These are phyloP conservation scores for Acanthosepion lycidas DNA, from an alignment of 2,888 invertebrate species.

Conservation along the genomic window DNA sequence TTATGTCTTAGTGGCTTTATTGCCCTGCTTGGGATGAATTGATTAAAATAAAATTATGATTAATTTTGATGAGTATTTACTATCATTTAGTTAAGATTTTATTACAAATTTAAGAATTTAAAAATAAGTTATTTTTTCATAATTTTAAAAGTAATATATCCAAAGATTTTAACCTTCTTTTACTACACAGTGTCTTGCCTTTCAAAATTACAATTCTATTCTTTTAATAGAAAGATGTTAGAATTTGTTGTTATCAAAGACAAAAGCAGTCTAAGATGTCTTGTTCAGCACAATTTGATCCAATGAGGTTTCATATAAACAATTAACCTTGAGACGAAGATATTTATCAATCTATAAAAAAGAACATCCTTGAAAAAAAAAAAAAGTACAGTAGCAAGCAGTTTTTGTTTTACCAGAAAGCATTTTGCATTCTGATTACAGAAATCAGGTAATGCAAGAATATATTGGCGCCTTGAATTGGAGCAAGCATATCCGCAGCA, in stretches of 20 bases:
- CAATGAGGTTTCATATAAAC: neutral
- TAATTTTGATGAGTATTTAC: too few relatives aligned
- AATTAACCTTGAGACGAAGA: neutral
- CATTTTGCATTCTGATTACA: constrained; percentile 49
- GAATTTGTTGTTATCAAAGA: neutral
- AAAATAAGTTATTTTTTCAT: too few relatives aligned
- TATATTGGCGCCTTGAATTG: constrained; percentile 74
- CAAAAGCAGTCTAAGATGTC: neutral
- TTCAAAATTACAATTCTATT: neutral
- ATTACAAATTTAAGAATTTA: too few relatives aligned
- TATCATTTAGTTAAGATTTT: too few relatives aligned
- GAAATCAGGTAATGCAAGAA: constrained; percentile 72
- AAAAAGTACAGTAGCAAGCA: neutral
- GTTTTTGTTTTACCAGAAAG: neutral
- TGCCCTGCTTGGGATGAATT: too few relatives aligned
- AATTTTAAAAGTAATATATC: too few relatives aligned
- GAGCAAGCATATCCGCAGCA: constrained; percentile 77
- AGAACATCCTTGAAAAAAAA: neutral
- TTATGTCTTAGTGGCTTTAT: too few relatives aligned
- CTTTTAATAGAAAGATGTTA: neutral
- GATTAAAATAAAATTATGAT: too few relatives aligned
- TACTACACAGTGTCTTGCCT: too few relatives aligned
- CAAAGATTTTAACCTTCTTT: too few relatives aligned
- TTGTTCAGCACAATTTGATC: neutral
- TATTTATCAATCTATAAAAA: neutral